Conservation (phyloP, 2,797 vertebrate species). For the Odontamblyopus rebecca region DNA sequence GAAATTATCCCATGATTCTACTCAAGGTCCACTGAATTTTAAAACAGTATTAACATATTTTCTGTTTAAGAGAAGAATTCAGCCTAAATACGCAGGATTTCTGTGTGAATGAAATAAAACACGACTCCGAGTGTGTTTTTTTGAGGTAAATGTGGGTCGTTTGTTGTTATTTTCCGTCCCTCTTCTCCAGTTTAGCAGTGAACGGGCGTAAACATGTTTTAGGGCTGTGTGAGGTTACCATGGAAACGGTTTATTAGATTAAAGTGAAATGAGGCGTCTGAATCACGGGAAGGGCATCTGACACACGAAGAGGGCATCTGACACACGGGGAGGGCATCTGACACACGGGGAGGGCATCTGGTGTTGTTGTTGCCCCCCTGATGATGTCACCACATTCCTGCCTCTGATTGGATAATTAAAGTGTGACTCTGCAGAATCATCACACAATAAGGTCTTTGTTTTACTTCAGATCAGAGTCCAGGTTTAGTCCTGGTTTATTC, state of each 20-base stretch:
- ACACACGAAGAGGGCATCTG: neutral
- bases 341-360: neutral
- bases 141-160: too few species aligned
- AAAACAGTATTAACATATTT: too few species aligned
- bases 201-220: neutral
- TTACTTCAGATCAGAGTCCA: neutral
- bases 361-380: neutral
- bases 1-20: too few species aligned
- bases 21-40: too few species aligned
- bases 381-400: constrained; percentile 5
- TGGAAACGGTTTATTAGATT: neutral
- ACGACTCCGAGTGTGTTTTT: too few species aligned
- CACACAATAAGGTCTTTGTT: neutral
- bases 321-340: neutral
- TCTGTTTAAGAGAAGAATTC: too few species aligned
- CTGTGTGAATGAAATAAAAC: too few species aligned
- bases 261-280: neutral
- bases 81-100: too few species aligned
- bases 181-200: too few species aligned
- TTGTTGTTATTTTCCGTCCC: too few species aligned
- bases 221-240: neutral
- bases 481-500: neutral
- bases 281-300: neutral
- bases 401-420: neutral
- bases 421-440: neutral